Base-by-base conservation (phyloP, 2,797 vertebrate genomes). In the Smutsia temminckii region DNA sequence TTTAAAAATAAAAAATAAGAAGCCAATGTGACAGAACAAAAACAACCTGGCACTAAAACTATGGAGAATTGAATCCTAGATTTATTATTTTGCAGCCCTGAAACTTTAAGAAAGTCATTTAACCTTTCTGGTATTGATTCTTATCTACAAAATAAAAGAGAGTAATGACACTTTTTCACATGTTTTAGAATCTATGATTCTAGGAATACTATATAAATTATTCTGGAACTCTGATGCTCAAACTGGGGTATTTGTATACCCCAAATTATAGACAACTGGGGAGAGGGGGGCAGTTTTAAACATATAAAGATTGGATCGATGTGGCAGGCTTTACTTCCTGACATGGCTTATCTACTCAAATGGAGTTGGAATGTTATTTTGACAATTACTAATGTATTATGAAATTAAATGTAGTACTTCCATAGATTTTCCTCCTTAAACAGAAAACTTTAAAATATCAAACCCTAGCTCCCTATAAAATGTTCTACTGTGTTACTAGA, bases 1-100 rank as follows among this genome's bases (percentile, higher is more conserved):
- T 92, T 94, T 59, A 84, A 93, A 68, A 96, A 14, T 59, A 57
- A 89, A 95, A 95, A 66, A 32, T 32, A 88, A 69, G 9, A 42
- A 53, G n/a, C 6, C 10, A 77, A 0, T 29, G 0, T 66, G 18
- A 88, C 85, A 51, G 5, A 85, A 55, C 23, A 2, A 94, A 95
- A 87, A 61, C 9, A 89, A 69, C 21, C 61, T 59, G 17, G 5
- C 6, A 32, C 17, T 78, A 6, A 17, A 92, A 92, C 51, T 84
- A 87, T 0, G 74, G 32, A 92, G 83, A 49, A 51, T 1, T 37
- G 12, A 85, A 92, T 75, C 21, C 4, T 42, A 72, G 9, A 34
- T 74, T 77, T 95, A 20, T 74, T 77, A 53, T 72, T 85, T 74
- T 11, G 34, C 69, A 53, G 20, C n/a, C 92, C 29, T 74, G 72